Evolutionary conservation across 2,797 vertebrate genomes (phyloP).

Genomic region (Amazona ochrocephala): DNA sequence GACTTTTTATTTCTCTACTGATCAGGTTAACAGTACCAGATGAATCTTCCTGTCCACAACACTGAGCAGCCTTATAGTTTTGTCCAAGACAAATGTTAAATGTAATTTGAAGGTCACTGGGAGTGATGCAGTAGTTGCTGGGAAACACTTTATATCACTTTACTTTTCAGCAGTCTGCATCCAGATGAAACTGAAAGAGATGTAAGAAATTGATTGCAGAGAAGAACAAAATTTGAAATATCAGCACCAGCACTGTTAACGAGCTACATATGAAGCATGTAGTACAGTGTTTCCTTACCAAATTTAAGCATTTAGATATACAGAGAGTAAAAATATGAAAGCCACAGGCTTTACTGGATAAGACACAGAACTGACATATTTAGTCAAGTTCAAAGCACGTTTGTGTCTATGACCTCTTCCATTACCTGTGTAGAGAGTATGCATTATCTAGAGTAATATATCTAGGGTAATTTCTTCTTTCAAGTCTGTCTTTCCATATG

Average conservation of each 20-base stretch:
- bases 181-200: constrained; percentile 38
- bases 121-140: constrained; percentile 61
- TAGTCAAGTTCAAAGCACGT: neutral
- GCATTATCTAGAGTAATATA: neutral
- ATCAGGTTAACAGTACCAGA: constrained; percentile 61
- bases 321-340: neutral
- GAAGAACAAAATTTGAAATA: constrained; percentile 24
- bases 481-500: neutral
- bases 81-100: constrained; percentile 60
- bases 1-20: constrained; percentile 66
- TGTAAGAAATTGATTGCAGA: constrained; percentile 54
- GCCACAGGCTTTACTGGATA: neutral
- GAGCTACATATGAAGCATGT: neutral
- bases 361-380: neutral
- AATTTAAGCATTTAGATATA: neutral
- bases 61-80: constrained; percentile 29
- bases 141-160: constrained; percentile 62
- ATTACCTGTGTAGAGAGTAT: neutral
- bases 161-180: constrained; percentile 47
- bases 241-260: neutral
- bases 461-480: neutral
- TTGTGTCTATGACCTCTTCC: neutral
- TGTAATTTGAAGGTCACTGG: constrained; percentile 69
- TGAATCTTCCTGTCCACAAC: constrained; percentile 57
- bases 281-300: neutral